phyloP scores from a whole-genome alignment of 2,113 vertebrate genomes.

The Aphyosemion australe region DNA sequence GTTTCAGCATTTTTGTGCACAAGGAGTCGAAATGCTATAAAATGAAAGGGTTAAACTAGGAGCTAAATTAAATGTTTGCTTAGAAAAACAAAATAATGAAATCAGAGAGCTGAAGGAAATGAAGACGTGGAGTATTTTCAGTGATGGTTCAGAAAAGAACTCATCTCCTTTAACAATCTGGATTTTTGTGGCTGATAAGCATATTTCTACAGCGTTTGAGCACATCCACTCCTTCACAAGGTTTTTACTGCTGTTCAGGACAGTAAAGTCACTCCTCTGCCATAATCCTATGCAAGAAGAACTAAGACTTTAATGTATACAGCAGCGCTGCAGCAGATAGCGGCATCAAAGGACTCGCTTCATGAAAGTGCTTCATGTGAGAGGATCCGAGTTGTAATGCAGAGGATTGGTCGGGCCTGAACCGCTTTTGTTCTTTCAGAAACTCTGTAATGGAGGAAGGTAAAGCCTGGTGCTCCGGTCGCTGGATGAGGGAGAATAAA shows the following conservation, averaged over 20 bases:
- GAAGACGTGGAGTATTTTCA: not conserved
- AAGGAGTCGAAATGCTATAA: no score
- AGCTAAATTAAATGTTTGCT: no score
- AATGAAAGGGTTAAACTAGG: no score
- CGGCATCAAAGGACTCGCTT: constrained; percentile 42
- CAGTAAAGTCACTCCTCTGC: constrained; percentile 8
- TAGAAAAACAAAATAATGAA: not conserved
- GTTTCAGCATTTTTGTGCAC: no score
- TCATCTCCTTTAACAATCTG: not conserved
- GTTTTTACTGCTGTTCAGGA: constrained; percentile 9
- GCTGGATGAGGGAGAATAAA: constrained; percentile 31
- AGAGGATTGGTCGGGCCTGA: constrained; percentile 4
- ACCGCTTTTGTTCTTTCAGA: constrained; percentile 30
- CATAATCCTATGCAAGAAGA: constrained; percentile 17
- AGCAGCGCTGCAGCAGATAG: constrained; percentile 36
- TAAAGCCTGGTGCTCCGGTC: not conserved
- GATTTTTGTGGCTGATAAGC: not conserved
- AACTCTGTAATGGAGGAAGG: constrained; percentile 31
- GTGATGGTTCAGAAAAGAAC: not conserved
- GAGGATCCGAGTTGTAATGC: constrained; percentile 37
- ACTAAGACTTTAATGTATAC: constrained; percentile 13
- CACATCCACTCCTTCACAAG: no score
- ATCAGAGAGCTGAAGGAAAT: no score
- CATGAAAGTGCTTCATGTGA: constrained; percentile 22
- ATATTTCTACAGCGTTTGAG: not conserved